phyloP scores from a whole-genome alignment of 2,888 invertebrate genomes.

The Dasysyrphus tricinctus region DNA sequence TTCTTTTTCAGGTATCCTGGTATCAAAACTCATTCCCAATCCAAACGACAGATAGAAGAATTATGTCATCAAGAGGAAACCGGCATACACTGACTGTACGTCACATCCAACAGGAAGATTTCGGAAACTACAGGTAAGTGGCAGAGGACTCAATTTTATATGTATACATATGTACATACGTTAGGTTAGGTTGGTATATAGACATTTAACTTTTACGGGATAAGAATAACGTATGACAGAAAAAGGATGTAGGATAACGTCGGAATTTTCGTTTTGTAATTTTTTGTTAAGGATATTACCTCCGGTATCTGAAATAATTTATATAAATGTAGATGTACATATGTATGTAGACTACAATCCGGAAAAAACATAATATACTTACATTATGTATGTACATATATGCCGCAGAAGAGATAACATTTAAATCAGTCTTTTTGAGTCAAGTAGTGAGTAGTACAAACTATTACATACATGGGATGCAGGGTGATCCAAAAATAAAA shows the following conservation, averaged over 20 bases:
- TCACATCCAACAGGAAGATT: constrained; percentile 88
- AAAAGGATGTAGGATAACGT: neutral
- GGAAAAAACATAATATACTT: no score
- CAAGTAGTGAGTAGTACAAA: neutral
- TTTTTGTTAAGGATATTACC: constrained; percentile 21
- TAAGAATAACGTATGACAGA: neutral
- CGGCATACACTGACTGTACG: constrained; percentile 88
- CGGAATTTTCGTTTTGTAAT: constrained; percentile 28
- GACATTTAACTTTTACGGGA: neutral
- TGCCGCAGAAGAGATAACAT: neutral
- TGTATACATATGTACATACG: neutral
- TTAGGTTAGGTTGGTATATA: neutral
- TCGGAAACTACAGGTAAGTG: constrained; percentile 88
- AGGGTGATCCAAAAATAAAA: neutral
- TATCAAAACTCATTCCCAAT: constrained; percentile 89
- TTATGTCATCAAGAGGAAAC: constrained; percentile 88
- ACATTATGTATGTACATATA: neutral
- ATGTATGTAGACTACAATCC: constrained; percentile 12
- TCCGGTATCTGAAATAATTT: constrained; percentile 20
- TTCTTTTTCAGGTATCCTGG: constrained; percentile 86
- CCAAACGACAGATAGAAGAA: constrained; percentile 87
- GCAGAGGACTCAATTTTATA: constrained; percentile 18
- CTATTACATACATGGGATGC: neutral
- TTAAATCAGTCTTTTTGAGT: constrained; percentile 26
- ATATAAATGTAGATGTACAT: neutral